Percentiles rank a stretch among this genome's conserved stretches.
Conservation (phyloP, 2,113 vertebrate genomes). For the Nycticorax nycticorax region DNA sequence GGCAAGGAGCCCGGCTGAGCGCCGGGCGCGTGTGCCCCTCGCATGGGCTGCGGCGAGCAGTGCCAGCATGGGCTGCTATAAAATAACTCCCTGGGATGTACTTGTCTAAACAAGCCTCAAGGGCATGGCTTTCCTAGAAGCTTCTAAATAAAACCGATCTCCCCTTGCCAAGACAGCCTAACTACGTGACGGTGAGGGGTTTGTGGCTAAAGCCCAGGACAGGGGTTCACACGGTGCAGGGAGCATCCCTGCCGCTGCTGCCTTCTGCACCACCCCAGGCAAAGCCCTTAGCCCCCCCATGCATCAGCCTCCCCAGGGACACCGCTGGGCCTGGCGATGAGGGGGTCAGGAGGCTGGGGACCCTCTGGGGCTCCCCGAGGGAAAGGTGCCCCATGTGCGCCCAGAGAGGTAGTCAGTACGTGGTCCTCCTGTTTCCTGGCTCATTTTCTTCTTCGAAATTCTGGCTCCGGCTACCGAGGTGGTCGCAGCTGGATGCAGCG, state of each 20-base stretch:
- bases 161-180: neutral
- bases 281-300: neutral
- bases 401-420: neutral
- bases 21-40: too few species aligned
- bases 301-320: accelerated
- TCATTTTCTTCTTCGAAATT: neutral
- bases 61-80: neutral
- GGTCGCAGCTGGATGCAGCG: neutral
- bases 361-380: accelerated
- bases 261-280: neutral
- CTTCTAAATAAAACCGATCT: neutral
- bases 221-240: accelerated
- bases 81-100: neutral
- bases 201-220: neutral
- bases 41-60: neutral
- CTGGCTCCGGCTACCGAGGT: neutral
- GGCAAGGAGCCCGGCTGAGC: too few species aligned
- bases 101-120: neutral
- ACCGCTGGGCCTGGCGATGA: neutral
- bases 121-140: neutral
- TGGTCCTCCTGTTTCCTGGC: neutral
- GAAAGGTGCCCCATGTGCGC: neutral
- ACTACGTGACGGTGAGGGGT: neutral
- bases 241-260: neutral
- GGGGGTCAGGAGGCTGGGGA: neutral